Percentiles rank a stretch among this genome's conserved stretches.
phyloP scores from a whole-genome alignment of 2,113 vertebrate genomes.

The Misgurnus mizolepis region DNA sequence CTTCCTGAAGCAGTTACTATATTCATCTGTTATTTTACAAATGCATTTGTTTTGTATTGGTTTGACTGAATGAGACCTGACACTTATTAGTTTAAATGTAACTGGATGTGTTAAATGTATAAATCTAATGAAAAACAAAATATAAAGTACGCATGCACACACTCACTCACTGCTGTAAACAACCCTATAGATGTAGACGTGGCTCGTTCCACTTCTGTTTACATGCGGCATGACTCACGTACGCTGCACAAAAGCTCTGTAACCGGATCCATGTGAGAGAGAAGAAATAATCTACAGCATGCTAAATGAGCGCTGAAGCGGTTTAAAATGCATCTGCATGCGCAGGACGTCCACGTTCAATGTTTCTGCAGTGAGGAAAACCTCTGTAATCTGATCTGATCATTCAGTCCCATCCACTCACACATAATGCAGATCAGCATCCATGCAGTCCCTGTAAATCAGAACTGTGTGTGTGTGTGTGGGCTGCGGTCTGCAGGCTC shows the following conservation, averaged over 20 bases:
- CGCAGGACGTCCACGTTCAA: not conserved
- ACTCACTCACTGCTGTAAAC: not conserved
- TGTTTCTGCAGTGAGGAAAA: not conserved
- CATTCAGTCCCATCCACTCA: not conserved
- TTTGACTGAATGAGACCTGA: too few species aligned
- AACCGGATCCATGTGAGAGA: not conserved
- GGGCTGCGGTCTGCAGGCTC: conserved; percentile 12
- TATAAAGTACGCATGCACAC: not conserved
- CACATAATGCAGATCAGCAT: not conserved
- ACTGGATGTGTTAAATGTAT: too few species aligned
- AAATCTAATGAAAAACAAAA: too few species aligned
- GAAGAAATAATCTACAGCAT: too few species aligned
- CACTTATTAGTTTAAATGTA: too few species aligned
- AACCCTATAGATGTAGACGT: not conserved
- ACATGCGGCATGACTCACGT: not conserved
- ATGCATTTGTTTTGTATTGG: too few species aligned
- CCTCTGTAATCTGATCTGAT: not conserved
- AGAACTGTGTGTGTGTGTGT: not conserved
- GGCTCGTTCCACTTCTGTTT: not conserved
- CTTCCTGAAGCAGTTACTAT: too few species aligned
- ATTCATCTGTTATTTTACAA: too few species aligned
- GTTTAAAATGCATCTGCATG: conserved; percentile 14
- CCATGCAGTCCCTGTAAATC: not conserved
- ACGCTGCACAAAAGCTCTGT: not conserved
- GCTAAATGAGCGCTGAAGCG: not conserved